Base-by-base conservation (phyloP, 2,888 invertebrate genomes). In the Merodon equestris region DNA sequence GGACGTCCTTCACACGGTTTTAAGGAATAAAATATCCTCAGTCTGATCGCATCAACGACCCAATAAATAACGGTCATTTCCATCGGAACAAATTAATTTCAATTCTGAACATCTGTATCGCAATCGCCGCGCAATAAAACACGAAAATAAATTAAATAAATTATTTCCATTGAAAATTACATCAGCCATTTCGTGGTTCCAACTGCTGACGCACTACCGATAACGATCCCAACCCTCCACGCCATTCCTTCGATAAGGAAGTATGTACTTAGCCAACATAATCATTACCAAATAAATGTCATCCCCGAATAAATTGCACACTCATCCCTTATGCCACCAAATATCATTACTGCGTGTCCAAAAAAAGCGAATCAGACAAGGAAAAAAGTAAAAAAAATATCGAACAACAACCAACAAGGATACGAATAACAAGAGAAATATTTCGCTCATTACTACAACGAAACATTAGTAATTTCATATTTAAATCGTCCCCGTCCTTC, bases 401-500 rank as follows among this genome's bases (percentile, higher is more conserved):
- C n/a, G n/a, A n/a, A n/a, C n/a, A n/a, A n/a, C n/a, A n/a, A n/a
- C n/a, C n/a, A 42, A 14, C n/a, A n/a, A n/a, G 42, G 27, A 51
- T 61, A 61, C 44, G 51, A 61, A 61, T 54, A n/a, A n/a, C n/a
- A n/a, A n/a, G n/a, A n/a, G n/a, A n/a, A n/a, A n/a, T 64, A 45
- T 45, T 54, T 36, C 40, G 38, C 10, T 47, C 54, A 56, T 66
- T 56, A 10, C 45, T 45, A 56, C 56, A 27, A 38, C 38, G 54
- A 66, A 47, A 66, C 66, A 66, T 56, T 66, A 56, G 66, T 56
- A 66, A 54, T 66, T 66, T 66, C 66, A 56, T 66, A 66, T 56
- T 66, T 54, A 48, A 66, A 66, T 66, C 56, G 56, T 19, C 17
- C 4, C 36, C 38, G 14, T 38, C 14, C 36, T 38, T 17, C 36